Percentiles rank a stretch among this genome's conserved stretches.
Conservation (phyloP, 2,797 vertebrate species). For the Gastrophryne carolinensis region DNA sequence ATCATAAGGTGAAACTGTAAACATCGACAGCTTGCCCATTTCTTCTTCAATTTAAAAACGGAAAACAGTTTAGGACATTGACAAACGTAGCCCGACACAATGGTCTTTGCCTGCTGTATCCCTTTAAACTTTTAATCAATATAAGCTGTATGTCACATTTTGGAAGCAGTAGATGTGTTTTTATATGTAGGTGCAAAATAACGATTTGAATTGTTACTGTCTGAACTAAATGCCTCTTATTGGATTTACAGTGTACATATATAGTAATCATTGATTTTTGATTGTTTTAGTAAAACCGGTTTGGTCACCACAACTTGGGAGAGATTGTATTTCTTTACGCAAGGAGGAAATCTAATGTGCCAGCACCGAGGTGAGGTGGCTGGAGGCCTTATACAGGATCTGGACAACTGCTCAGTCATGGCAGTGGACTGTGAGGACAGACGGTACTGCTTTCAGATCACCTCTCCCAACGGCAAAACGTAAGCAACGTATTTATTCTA, state of each 20-base stretch:
- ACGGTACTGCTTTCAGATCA: slow-evolving; percentile 97
- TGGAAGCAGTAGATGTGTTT: too few relatives aligned
- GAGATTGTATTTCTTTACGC: slow-evolving; percentile 96
- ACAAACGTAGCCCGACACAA: too few relatives aligned
- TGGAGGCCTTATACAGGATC: slow-evolving; percentile 92
- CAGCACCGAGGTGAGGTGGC: slow-evolving; percentile 95
- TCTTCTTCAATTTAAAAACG: too few relatives aligned
- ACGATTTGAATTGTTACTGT: neutral
- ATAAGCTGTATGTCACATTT: too few relatives aligned
- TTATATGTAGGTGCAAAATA: too few relatives aligned
- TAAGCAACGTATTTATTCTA: too few relatives aligned
- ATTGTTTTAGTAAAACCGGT: slow-evolving; percentile 85
- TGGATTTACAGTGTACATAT: neutral
- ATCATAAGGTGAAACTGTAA: too few relatives aligned
- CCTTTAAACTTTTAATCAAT: too few relatives aligned
- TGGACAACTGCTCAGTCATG: slow-evolving; percentile 99
- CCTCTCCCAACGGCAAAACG: slow-evolving; percentile 90
- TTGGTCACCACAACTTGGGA: slow-evolving; percentile 97
- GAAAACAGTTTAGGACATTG: too few relatives aligned
- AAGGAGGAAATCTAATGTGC: slow-evolving; percentile 98
- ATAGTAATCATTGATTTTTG: neutral
- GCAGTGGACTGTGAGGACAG: slow-evolving; percentile 95
- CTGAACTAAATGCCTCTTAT: neutral
- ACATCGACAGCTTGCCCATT: too few relatives aligned
- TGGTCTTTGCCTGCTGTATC: too few relatives aligned